phyloP scores from a whole-genome alignment of 2,113 vertebrate genomes.

The Ictidomys tridecemlineatus region DNA sequence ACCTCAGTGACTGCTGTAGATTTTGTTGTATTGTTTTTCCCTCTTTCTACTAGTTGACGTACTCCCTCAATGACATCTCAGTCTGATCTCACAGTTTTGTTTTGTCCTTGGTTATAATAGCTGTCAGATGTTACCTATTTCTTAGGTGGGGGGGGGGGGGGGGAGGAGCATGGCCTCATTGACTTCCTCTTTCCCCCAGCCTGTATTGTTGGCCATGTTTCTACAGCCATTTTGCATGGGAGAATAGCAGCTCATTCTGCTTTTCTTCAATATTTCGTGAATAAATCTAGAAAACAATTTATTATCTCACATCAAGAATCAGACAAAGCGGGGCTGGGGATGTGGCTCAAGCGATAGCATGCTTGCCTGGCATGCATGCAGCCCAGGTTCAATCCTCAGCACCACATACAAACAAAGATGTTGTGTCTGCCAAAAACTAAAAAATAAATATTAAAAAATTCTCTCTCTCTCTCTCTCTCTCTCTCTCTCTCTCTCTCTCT shows the following conservation, averaged over 20 bases:
- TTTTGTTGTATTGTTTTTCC: not conserved
- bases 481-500: no score
- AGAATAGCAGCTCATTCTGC: not conserved
- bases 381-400: no score
- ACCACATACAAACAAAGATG: no score
- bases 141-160: not conserved
- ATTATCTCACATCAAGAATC: not conserved
- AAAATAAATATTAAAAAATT: no score
- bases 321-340: not conserved
- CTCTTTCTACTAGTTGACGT: not conserved
- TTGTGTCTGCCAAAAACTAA: no score
- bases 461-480: no score
- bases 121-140: not conserved
- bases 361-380: no score
- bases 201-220: not conserved
- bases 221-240: not conserved
- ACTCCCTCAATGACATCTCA: not conserved
- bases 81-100: slow-evolving; percentile 11
- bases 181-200: not conserved
- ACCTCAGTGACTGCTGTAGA: not conserved
- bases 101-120: not conserved
- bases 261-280: not conserved
- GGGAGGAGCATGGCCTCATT: not conserved
- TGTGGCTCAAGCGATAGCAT: no score
- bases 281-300: not conserved